A percentile compares a stretch with the other conserved stretches of the same genome.
Evolutionary conservation across 2,113 vertebrate genomes (phyloP).

Genomic region (Gymnarchus niloticus): DNA sequence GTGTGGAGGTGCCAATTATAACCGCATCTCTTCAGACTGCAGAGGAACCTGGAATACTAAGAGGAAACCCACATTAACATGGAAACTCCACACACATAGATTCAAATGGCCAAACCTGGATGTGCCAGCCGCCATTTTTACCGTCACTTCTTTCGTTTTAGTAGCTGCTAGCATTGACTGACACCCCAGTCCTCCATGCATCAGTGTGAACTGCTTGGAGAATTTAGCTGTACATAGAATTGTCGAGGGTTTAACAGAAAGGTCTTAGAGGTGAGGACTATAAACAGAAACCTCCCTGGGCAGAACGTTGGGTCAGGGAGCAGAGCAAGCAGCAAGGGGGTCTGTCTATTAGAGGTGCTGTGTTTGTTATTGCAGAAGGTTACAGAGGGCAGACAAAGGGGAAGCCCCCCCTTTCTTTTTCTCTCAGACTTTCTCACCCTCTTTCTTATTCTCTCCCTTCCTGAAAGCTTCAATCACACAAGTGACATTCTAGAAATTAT

Average conservation of each 20-base stretch:
- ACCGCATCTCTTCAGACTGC: background rate
- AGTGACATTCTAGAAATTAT: background rate
- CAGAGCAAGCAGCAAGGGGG: background rate
- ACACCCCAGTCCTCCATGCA: background rate
- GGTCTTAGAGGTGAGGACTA: slow-evolving; percentile 23
- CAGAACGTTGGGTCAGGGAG: slow-evolving; percentile 9
- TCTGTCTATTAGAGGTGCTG: slow-evolving; percentile 10
- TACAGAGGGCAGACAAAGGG: slow-evolving; percentile 14
- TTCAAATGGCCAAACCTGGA: background rate
- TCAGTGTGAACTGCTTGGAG: background rate
- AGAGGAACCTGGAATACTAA: background rate
- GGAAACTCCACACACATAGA: background rate
- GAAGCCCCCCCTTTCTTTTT: background rate
- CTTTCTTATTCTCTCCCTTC: background rate
- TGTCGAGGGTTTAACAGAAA: slow-evolving; percentile 11
- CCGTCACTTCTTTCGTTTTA: background rate
- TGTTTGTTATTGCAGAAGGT: slow-evolving; percentile 36
- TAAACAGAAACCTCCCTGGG: slow-evolving; percentile 12
- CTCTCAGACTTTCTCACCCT: background rate
- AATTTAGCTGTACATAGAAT: background rate
- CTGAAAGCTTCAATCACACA: slow-evolving; percentile 10
- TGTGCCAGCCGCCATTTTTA: background rate
- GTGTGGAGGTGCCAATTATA: background rate
- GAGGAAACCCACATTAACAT: background rate
- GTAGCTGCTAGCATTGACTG: background rate